Base-by-base conservation (phyloP, 1,140 invertebrate species). In the Platyura marginata region DNA sequence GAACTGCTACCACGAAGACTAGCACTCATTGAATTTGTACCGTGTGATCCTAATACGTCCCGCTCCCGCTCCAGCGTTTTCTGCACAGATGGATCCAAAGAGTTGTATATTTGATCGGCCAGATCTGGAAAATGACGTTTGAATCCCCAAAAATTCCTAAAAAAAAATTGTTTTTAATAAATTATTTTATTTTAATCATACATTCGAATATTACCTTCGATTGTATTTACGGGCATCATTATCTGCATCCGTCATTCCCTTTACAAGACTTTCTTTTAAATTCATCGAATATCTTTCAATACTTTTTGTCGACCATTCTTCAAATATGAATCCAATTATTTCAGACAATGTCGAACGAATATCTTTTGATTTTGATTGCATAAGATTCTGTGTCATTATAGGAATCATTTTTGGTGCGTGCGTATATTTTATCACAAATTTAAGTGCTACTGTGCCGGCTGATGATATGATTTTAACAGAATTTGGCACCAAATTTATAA, bases 401-500 rank as follows among this genome's bases (percentile, higher is more conserved):
- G 89, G 88, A 44, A 97, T 75, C 25, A 95, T 69, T 44, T 90
- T 71, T 25, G 74, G 74, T 51, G 79, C 75, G 57, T 92, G 87
- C 18, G 86, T 88, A 64, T 90, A 74, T 54, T 79, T 75, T 37
- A 97, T 80, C 19, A 97, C 86, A 64, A 94, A 96, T 13, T 80
- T 73, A 21, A 96, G 74, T 34, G 84, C 78, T 37, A 93, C 76
- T 10, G 78, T 73, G 23, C 87, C 89, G 9, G 91, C 84, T 9
- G 89, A 84, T 8, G 92, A 83, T 65, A 97, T 89, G 42, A 97
- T 79, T 73, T 97, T 97, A 48, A 90, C 92, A 54, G 86, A 89
- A 65, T 97, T 98, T 54, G 87, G 88, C 60, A 96, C 89, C 36
- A 97, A 71, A 57, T 82, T 84, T 51, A 97, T 88, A 19, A 97